Conservation (phyloP, 2,113 vertebrate genomes). For the Promerops cafer region DNA sequence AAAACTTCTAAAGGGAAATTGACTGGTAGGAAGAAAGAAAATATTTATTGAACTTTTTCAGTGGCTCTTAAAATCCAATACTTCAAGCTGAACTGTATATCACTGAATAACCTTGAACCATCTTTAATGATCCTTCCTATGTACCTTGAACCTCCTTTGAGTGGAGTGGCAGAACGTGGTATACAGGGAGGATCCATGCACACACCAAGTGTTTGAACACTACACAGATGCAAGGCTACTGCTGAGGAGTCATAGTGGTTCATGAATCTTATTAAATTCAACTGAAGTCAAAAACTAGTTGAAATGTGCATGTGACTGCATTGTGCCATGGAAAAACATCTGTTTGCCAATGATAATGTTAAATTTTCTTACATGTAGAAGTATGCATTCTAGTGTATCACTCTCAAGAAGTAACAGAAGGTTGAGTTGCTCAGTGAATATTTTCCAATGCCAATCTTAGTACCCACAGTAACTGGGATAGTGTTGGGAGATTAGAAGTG, state of each 20-base stretch:
- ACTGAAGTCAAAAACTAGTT: accelerated
- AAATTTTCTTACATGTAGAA: not conserved
- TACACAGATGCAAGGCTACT: not conserved
- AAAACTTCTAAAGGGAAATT: not conserved
- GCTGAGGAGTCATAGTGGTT: not conserved
- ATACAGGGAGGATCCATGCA: not conserved
- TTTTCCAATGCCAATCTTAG: not conserved
- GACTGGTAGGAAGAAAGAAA: not conserved
- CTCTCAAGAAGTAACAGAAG: not conserved
- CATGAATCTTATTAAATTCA: not conserved
- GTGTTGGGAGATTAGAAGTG: not conserved
- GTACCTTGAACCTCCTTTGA: not conserved
- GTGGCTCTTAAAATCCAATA: not conserved
- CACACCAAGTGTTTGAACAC: not conserved
- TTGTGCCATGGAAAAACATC: not conserved
- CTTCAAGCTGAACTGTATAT: not conserved
- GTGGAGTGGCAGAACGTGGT: not conserved
- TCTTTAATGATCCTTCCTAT: not conserved
- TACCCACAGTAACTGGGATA: not conserved
- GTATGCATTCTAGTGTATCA: not conserved
- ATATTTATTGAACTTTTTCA: not conserved
- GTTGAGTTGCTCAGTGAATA: not conserved
- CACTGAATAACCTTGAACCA: not conserved
- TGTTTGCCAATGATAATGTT: not conserved
- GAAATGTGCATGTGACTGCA: not conserved